Conservation (phyloP, 2,888 invertebrate genomes). For the Drosophila nr. fundita region DNA sequence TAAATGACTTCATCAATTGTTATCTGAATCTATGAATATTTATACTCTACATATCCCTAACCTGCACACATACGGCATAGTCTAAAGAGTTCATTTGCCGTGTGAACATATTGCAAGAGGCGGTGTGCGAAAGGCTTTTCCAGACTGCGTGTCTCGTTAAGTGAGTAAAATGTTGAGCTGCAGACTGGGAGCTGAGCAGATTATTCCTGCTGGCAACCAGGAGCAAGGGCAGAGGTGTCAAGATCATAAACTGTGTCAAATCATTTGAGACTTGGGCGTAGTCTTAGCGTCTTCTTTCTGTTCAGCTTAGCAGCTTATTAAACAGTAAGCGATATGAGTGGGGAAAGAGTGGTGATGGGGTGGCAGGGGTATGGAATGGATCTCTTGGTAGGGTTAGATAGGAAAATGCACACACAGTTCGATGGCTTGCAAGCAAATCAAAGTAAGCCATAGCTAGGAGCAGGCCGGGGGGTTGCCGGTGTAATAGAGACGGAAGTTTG, state of each 20-base stretch:
- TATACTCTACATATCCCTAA: background rate
- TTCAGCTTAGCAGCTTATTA: constrained; percentile 59
- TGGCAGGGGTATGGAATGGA: background rate
- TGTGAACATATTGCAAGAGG: background rate
- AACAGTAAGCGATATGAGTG: constrained; percentile 8
- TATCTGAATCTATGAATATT: background rate
- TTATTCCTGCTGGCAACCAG: background rate
- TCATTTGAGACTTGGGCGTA: constrained; percentile 31
- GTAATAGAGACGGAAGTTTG: constrained; percentile 1
- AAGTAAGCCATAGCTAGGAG: constrained; percentile 19
- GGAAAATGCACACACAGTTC: constrained; percentile 33
- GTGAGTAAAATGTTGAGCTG: constrained; percentile 2
- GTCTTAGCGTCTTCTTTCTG: constrained; percentile 16
- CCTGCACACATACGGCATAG: background rate
- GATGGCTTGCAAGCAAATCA: constrained; percentile 39
- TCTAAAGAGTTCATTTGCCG: constrained; percentile 9
- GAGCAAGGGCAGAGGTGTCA: constrained; percentile 10
- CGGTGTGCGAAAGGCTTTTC: background rate
- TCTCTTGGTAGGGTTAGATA: constrained; percentile 4
- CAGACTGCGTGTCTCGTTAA: constrained; percentile 18
- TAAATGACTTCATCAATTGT: background rate
- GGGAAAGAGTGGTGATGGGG: too few relatives aligned
- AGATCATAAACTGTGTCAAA: constrained; percentile 49
- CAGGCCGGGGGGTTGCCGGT: too few relatives aligned
- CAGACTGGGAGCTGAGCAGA: background rate